Evolutionary conservation across 2,113 vertebrate genomes (phyloP), one percentile per base, ranked within the genome.

Genomic region (Boleophthalmus pectinirostris): DNA sequence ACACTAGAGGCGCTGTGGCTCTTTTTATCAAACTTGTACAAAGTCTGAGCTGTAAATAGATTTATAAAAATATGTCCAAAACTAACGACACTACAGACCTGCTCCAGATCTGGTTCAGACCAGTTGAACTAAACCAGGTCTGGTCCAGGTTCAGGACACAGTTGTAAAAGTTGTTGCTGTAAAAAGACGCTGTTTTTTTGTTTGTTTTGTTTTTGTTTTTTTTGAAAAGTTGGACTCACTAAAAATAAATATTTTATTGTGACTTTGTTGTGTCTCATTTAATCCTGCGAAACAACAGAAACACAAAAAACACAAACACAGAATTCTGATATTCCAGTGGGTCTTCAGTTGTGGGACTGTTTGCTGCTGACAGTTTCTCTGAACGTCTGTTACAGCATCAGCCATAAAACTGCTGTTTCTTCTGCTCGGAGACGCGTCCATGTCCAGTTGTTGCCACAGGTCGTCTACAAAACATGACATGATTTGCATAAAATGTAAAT

Each of bases 211-310:
- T 29, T 29, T 29, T 2, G 29, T 29, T 24, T 24, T 60, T 56
- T 54, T 56, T 56, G 54, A 56, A 56, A 56, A 56, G 54, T 56
- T 60, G 57, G 57, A 60, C 57, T 60, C 57, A 60, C 57, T 60
- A 24, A 20, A 56, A 60, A 60, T 60, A 60, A 60, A 60, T 60
- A 24, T 60, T 60, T 60, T 29, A 60, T 60, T 15, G 57, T 60
- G 57, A 1, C 3, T 25, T 25, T 24, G 1, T 13, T 10, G 38
- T 43, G 38, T 43, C 38, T 43, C 8, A 43, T 43, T 43, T 43
- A 11, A 43, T 1, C 10, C 38, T 29, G 29, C 4, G 29, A 29
- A 29, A 29, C 4, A 2, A 2, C 29, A 29, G 4, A 29, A 4
- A 2, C 29, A 29, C 29, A 29, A 29, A 29, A 29, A 29, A n/a